Evolutionary conservation across 1,140 invertebrate species (phyloP).

Genomic region (Oppia nitens): DNA sequence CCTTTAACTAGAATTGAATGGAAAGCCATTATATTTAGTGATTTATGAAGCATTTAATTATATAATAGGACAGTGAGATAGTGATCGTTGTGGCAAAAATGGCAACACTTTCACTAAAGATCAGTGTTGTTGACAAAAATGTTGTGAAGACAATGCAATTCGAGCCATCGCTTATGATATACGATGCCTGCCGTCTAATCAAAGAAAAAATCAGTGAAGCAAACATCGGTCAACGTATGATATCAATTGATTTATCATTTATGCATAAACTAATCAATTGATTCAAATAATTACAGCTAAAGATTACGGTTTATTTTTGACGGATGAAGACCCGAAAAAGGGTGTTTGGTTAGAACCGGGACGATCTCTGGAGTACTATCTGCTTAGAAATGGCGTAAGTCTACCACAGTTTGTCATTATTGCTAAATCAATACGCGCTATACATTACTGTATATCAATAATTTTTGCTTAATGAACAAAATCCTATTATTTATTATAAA

Average conservation of each 20-base stretch:
- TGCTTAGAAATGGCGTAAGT: constrained; percentile 68
- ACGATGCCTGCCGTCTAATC: constrained; percentile 86
- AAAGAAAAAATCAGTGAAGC: constrained; percentile 82
- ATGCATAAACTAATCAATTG: not conserved
- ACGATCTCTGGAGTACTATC: constrained; percentile 85
- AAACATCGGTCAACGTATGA: constrained; percentile 47
- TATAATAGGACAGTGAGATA: too few species aligned
- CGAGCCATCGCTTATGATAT: constrained; percentile 70
- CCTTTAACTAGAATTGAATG: too few species aligned
- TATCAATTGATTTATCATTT: constrained; percentile 9
- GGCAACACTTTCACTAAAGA: constrained; percentile 54
- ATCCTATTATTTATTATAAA: not conserved
- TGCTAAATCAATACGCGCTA: not conserved
- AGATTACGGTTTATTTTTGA: constrained; percentile 67
- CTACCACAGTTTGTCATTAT: not conserved
- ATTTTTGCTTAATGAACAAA: not conserved
- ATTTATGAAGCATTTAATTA: too few species aligned
- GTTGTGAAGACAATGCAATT: constrained; percentile 96
- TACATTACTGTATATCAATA: too few species aligned
- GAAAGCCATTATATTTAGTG: too few species aligned
- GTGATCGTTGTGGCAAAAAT: too few species aligned
- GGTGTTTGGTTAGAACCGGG: constrained; percentile 93
- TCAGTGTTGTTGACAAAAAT: constrained; percentile 78
- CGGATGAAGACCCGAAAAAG: constrained; percentile 88
- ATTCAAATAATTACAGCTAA: constrained; percentile 46